Evolutionary conservation across 2,113 vertebrate species (phyloP).

Genomic region (Coturnix japonica): DNA sequence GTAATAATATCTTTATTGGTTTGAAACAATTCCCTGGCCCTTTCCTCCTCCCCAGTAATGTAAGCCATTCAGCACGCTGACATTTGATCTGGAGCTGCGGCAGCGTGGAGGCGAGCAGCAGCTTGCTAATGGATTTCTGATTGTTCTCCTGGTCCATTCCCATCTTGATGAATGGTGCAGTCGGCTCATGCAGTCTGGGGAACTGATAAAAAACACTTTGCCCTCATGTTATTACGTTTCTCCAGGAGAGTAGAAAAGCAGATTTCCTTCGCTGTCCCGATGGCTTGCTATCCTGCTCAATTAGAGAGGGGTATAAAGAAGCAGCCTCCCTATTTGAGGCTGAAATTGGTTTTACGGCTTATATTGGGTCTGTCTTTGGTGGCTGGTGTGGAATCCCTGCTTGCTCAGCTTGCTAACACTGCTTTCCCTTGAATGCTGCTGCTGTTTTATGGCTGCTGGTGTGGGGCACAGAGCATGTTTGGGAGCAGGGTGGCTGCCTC

Average conservation of each 20-base stretch:
- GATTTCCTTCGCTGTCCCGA: neutral
- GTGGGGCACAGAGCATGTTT: neutral
- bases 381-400: neutral
- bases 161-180: conserved; percentile 18
- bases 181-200: neutral
- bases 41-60: neutral
- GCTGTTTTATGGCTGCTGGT: neutral
- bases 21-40: neutral
- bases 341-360: conserved; percentile 21
- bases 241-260: neutral
- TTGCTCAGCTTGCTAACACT: neutral
- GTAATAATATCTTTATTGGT: neutral
- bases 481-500: neutral
- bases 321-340: neutral
- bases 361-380: neutral
- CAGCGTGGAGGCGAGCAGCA: neutral
- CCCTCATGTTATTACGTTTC: conserved; percentile 8
- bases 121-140: conserved; percentile 68
- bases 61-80: neutral
- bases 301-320: neutral
- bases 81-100: conserved; percentile 31
- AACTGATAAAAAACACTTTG: conserved; percentile 14
- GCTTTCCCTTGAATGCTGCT: rapidly evolving
- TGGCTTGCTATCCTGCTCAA: neutral
- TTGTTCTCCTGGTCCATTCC: conserved; percentile 43